phyloP scores from a whole-genome alignment of 2,113 vertebrate species.

The Cervus canadensis region DNA sequence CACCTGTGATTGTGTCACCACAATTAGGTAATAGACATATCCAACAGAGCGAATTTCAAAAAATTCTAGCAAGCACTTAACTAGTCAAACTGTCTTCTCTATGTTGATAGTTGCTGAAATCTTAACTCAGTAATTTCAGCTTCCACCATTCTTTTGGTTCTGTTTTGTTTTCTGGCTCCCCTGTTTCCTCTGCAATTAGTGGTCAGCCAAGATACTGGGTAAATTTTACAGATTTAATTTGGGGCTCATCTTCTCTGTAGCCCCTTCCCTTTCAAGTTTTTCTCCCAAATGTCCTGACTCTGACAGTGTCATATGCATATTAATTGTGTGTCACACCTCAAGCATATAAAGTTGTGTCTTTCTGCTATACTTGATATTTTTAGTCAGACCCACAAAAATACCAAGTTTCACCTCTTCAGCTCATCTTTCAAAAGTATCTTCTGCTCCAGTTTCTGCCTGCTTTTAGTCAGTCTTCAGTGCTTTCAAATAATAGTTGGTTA shows the following conservation, averaged over 20 bases:
- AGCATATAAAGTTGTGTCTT: not conserved
- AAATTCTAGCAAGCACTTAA: not conserved
- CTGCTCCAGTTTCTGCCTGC: not conserved
- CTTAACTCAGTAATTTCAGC: not conserved
- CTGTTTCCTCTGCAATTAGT: not conserved
- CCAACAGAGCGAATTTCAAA: not conserved
- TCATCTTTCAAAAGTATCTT: not conserved
- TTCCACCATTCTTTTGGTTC: not conserved
- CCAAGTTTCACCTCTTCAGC: not conserved
- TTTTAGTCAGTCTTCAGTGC: not conserved
- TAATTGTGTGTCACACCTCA: not conserved
- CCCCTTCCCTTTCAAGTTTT: not conserved
- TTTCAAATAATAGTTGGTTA: not conserved
- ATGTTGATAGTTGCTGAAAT: not conserved
- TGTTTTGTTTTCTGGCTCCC: not conserved
- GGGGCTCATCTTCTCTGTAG: rapidly evolving
- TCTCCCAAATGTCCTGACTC: not conserved
- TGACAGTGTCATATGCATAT: not conserved
- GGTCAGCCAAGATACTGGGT: not conserved
- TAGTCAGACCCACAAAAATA: not conserved
- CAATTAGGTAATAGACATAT: not conserved
- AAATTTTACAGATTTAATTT: not conserved
- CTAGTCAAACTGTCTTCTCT: not conserved
- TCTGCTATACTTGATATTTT: not conserved
- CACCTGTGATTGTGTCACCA: not conserved